Evolutionary conservation across 2,797 vertebrate genomes (phyloP).

Genomic region (Sebastes variabilis): DNA sequence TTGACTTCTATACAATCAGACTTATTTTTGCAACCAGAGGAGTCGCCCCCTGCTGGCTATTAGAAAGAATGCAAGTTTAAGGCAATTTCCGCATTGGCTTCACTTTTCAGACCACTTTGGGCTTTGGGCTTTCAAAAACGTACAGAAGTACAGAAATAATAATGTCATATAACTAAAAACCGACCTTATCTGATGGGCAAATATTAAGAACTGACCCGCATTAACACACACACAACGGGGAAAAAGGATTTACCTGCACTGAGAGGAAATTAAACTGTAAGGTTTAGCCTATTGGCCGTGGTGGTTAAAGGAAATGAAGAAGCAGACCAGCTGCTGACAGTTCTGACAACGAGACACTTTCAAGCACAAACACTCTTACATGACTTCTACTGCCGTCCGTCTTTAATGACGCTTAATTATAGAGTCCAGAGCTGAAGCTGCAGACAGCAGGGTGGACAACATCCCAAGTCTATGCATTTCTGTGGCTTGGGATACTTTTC

Average conservation of each 20-base stretch:
- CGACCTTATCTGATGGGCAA: constrained; percentile 37
- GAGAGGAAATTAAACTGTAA: constrained; percentile 58
- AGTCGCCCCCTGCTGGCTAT: background rate
- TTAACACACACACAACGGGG: constrained; percentile 14
- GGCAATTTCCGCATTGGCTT: background rate
- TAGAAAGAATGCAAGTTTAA: background rate
- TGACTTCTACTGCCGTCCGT: constrained; percentile 15
- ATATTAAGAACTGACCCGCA: background rate
- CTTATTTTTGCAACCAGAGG: background rate
- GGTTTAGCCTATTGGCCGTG: constrained; percentile 10
- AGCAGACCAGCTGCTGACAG: constrained; percentile 57
- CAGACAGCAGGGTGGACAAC: constrained; percentile 35
- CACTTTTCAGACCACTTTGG: background rate
- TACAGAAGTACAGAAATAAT: constrained; percentile 1
- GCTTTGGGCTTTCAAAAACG: background rate
- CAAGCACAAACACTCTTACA: constrained; percentile 26
- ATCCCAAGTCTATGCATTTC: constrained; percentile 1
- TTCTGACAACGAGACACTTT: constrained; percentile 43
- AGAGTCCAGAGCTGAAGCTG: constrained; percentile 30
- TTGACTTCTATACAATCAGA: background rate
- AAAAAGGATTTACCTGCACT: constrained; percentile 46
- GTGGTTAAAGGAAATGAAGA: constrained; percentile 56
- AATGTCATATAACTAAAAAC: background rate
- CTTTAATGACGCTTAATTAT: constrained; percentile 60
- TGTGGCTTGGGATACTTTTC: background rate